Evolutionary conservation across 2,888 invertebrate species (phyloP), one percentile per base, ranked within the genome.

Genomic region (Auanema sp.): DNA sequence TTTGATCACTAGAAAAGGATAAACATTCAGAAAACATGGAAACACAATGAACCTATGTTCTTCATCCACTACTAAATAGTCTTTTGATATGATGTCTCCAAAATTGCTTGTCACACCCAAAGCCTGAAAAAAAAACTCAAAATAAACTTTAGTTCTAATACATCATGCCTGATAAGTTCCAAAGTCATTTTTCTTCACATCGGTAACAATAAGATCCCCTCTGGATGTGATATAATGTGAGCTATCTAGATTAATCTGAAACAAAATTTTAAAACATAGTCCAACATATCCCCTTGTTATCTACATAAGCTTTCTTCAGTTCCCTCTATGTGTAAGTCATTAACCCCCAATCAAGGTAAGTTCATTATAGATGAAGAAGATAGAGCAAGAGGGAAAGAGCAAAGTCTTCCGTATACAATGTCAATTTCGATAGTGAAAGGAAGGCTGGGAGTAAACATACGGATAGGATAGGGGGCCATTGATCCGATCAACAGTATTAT

Each of bases 201-300:
- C 66, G 11, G 72, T 65, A 44, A 79, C 69, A 6, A 79, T 68
- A n/a, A 79, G 60, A 66, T 78, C 75, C 14, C 79, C 79, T 21
- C 66, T 60, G 11, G 64, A 51, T 18, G 79, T 72, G 44, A 79
- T 65, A 62, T 69, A 78, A 61, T 76, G 75, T 18, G 75, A 63
- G 5, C 65, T 69, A 60, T 78, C 72, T 47, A 75, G n/a, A 43
- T 25, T 14, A 11, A 62, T 51, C 62, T 62, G 57, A 57, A 62
- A 60, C 47, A 47, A n/a, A n/a, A n/a, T n/a, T n/a, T n/a, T n/a
- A n/a, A n/a, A n/a, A n/a, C n/a, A n/a, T n/a, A n/a, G n/a, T n/a
- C n/a, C n/a, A n/a, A n/a, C n/a, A n/a, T n/a, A n/a, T n/a, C n/a
- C n/a, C 43, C 44, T 42, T 16, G 4, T 50, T 3, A 41, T 24